phyloP scores from a whole-genome alignment of 2,113 vertebrate species.

The Phoenicopterus ruber region DNA sequence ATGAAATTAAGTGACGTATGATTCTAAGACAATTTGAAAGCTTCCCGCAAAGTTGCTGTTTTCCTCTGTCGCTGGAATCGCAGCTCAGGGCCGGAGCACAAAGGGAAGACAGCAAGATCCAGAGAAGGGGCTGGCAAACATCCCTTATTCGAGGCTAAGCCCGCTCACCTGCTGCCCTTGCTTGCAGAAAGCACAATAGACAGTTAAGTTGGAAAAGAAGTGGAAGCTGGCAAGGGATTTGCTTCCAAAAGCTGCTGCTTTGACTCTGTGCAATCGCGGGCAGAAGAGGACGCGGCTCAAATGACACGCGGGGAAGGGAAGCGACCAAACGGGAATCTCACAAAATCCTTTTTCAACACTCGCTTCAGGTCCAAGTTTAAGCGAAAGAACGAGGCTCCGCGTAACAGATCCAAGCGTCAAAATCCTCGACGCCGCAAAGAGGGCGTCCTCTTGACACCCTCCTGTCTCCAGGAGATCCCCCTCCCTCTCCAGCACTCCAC shows the following conservation, averaged over 20 bases:
- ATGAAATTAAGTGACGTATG: not conserved
- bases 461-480: not conserved
- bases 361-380: not conserved
- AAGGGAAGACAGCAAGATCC: not conserved
- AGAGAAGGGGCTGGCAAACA: not conserved
- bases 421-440: not conserved
- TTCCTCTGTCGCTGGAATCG: not conserved
- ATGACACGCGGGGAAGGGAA: not conserved
- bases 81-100: not conserved
- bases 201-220: not conserved
- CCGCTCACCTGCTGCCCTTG: not conserved
- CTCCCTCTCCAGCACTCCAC: not conserved
- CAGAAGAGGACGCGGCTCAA: not conserved
- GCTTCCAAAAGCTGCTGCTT: not conserved
- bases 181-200: not conserved
- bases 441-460: not conserved
- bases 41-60: not conserved
- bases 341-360: not conserved
- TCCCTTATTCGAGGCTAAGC: not conserved
- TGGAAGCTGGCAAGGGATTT: not conserved
- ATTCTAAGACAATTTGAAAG: not conserved
- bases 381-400: not conserved
- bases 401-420: not conserved
- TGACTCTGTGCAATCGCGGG: not conserved
- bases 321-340: fast-evolving